Evolutionary conservation across 2,113 vertebrate species (phyloP).

Genomic region (Spizaetus ornatus): DNA sequence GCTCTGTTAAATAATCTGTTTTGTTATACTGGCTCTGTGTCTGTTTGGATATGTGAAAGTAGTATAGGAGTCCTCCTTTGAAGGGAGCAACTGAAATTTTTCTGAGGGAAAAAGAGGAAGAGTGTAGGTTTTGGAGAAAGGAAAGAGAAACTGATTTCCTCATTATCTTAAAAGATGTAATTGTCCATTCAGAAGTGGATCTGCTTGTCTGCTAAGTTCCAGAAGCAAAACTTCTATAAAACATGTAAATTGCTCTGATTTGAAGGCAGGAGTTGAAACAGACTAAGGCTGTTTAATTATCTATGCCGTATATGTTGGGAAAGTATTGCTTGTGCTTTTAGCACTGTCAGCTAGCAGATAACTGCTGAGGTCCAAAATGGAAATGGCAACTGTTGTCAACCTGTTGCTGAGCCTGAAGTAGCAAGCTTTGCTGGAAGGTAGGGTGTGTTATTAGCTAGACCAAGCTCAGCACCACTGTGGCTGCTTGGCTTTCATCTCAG

Average conservation of each 20-base stretch:
- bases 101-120: neutral
- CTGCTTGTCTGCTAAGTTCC: neutral
- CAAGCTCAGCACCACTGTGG: neutral
- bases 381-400: neutral
- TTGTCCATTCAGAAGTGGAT: neutral
- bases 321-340: neutral
- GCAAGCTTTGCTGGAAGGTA: neutral
- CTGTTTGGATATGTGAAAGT: neutral
- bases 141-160: neutral
- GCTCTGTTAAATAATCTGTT: neutral
- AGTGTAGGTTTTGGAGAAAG: neutral
- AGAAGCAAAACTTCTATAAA: neutral
- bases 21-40: neutral
- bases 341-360: neutral
- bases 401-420: neutral
- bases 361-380: neutral
- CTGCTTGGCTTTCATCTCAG: neutral
- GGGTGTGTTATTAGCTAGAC: neutral
- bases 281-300: neutral
- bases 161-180: neutral
- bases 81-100: neutral
- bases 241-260: neutral
- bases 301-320: neutral
- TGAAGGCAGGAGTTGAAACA: neutral
- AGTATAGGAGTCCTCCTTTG: neutral